Percentiles rank a stretch among this genome's conserved stretches.
These are phyloP conservation scores for Misgurnus mizolepis DNA, from an alignment of 2,113 vertebrate genomes.

Conservation along the genomic window DNA sequence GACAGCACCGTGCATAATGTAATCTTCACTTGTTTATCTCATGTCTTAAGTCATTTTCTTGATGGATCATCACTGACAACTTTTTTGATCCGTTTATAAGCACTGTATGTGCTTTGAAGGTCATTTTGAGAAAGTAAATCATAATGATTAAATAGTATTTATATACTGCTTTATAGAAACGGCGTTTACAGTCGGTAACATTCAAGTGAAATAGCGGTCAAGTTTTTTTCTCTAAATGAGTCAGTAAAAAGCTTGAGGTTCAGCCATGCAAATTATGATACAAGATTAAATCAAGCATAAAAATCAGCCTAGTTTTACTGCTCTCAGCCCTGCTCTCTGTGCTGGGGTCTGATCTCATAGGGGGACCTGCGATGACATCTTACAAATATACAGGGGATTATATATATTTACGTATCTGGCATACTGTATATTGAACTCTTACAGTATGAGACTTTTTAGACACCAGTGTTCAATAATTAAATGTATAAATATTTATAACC, in stretches of 20 bases:
- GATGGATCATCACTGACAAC: too few species aligned
- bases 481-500: too few species aligned
- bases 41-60: too few species aligned
- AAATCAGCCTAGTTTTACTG: conserved; percentile 48
- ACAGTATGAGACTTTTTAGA: too few species aligned
- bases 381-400: background rate
- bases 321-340: conserved; percentile 19
- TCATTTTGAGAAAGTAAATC: conserved; percentile 2
- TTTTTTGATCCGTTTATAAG: background rate
- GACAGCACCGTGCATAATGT: background rate
- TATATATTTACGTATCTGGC: too few species aligned
- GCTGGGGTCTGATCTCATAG: conserved; percentile 21
- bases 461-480: too few species aligned
- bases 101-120: background rate
- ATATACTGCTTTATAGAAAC: too few species aligned
- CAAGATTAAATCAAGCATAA: conserved; percentile 50
- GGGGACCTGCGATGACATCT: background rate
- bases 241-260: conserved; percentile 43
- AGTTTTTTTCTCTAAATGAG: conserved; percentile 31
- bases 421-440: too few species aligned
- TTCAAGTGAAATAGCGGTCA: conserved; percentile 23
- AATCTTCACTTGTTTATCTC: too few species aligned
- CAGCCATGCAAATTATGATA: conserved; percentile 33
- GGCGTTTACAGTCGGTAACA: background rate
- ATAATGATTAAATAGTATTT: too few species aligned